Evolutionary conservation across 2,113 vertebrate species (phyloP).

Genomic region (Xenotilapia longispinis): DNA sequence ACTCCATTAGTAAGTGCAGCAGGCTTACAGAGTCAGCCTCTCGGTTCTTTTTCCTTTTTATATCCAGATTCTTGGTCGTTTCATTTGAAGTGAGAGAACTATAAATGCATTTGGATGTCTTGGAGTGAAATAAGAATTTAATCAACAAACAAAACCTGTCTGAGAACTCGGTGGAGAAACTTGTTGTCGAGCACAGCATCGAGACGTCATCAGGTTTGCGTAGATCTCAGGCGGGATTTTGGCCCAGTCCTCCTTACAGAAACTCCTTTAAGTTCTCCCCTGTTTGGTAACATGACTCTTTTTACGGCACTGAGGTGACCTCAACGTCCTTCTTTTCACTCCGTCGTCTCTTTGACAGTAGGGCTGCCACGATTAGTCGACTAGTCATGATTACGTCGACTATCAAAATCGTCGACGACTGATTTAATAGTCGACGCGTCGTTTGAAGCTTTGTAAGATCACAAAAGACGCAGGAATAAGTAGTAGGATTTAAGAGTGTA

Average conservation of each 20-base stretch:
- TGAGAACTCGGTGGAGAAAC: background rate
- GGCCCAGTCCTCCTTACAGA: background rate
- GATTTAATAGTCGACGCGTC: no score
- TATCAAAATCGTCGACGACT: no score
- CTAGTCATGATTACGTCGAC: no score
- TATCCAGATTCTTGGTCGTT: background rate
- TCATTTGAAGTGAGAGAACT: background rate
- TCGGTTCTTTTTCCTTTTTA: background rate
- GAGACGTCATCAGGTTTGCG: background rate
- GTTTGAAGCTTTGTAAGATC: no score
- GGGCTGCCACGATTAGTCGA: no score
- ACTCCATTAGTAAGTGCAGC: background rate
- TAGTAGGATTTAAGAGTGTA: no score
- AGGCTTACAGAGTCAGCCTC: background rate
- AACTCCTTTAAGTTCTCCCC: background rate
- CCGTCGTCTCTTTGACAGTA: fast-evolving
- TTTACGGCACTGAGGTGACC: background rate
- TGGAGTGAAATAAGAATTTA: background rate
- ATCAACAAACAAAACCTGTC: fast-evolving
- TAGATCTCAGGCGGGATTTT: background rate
- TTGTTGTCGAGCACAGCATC: background rate
- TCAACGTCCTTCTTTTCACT: background rate
- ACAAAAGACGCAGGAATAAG: no score
- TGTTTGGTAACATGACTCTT: background rate
- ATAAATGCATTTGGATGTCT: background rate